Base-by-base conservation (phyloP, 2,888 invertebrate species). In the Melipona beecheii region DNA sequence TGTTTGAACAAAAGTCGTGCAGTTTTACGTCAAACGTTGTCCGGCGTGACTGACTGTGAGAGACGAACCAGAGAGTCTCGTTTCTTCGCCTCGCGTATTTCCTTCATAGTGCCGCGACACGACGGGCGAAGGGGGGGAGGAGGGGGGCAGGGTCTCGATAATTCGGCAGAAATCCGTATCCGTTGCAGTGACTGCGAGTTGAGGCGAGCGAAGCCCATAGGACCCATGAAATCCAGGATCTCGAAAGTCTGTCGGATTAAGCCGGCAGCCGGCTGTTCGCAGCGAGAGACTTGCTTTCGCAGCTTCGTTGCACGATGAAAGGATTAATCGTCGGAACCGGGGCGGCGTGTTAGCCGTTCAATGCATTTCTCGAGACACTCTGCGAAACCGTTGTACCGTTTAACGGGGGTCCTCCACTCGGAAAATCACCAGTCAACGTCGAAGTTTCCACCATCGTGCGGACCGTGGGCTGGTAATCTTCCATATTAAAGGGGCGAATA, bases 261-360 rank as follows among this genome's bases (percentile, higher is more conserved):
- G 89, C 73, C 43, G 43, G 87, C 90, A 90, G 85, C 86, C 78
- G 87, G 86, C 60, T 80, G 87, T 88, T 89, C 91, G 87, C 85
- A 86, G 90, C 68, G 43, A 43, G 43, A 62, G 81, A 85, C 86
- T 31, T 78, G 81, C 84, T 86, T 31, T 81, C 88, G 68, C 56
- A 43, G 43, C 43, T 43, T 43, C 78, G 86, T 80, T 71, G 80
- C 78, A 73, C 81, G 86, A 74, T 74, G 78, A 81, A 86, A 88
- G 91, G 91, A 91, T 91, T 91, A 91, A 91, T 90, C 85, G 86
- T 87, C 84, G 84, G 80, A 89, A 87, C 79, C 52, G 52, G 75
- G 69, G 78, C 76, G 68, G 73, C 81, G 78, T 85, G 84, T 90
- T 86, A 87, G 89, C 86, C 85, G 75, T 90, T 88, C 84, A 90